Percentiles rank a stretch among this genome's conserved stretches.
Conservation (phyloP, 2,113 vertebrate genomes). For the Gila orcuttii region DNA sequence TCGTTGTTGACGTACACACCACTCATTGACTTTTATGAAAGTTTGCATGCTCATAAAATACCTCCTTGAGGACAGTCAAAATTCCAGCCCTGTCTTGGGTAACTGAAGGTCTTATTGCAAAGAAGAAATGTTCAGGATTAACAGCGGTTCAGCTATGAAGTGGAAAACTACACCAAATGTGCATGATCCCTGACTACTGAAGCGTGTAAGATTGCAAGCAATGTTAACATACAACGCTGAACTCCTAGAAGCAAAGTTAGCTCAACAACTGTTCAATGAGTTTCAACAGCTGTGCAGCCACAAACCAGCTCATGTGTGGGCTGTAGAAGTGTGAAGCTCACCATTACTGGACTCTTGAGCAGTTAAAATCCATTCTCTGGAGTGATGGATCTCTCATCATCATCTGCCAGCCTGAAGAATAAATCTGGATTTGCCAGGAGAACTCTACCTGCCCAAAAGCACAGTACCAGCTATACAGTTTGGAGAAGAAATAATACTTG, state of each 20-base stretch:
- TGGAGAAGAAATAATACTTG: neutral
- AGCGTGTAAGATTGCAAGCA: neutral
- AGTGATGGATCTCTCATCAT: slow-evolving; percentile 40
- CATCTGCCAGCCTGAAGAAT: slow-evolving; percentile 40
- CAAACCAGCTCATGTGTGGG: slow-evolving; percentile 27
- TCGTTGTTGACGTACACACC: neutral
- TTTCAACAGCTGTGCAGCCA: slow-evolving; percentile 25
- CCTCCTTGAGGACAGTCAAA: neutral
- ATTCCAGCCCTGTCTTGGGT: neutral
- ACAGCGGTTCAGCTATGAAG: neutral
- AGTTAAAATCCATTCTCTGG: slow-evolving; percentile 34
- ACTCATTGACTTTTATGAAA: neutral
- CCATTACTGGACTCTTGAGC: slow-evolving; percentile 23
- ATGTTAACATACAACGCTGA: neutral
- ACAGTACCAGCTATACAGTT: slow-evolving; percentile 26
- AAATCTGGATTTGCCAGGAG: slow-evolving; percentile 14
- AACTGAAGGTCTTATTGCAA: neutral
- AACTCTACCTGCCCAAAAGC: slow-evolving; percentile 31
- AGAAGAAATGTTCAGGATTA: neutral
- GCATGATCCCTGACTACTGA: neutral
- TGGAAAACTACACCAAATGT: neutral
- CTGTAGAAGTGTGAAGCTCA: slow-evolving; percentile 4
- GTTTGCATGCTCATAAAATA: neutral
- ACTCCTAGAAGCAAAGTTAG: neutral
- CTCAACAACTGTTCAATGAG: neutral